These are phyloP conservation scores for Acipenser oxyrinchus DNA, from an alignment of 2,797 vertebrate species.

Conservation along the genomic window DNA sequence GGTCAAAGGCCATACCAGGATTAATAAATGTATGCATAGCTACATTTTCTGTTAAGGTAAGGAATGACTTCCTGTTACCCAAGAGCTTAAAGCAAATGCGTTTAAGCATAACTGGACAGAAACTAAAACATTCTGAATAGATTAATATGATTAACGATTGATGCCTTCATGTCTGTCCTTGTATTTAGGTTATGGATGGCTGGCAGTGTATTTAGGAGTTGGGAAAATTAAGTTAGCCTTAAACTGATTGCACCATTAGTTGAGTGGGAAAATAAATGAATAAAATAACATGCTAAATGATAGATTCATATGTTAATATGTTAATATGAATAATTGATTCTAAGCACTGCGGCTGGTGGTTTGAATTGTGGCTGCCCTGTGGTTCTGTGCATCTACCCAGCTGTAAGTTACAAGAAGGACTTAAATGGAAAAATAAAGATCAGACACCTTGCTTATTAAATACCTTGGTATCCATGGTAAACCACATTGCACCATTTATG, in stretches of 20 bases:
- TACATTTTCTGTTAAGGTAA: too few relatives aligned
- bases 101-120: too few relatives aligned
- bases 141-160: constrained; percentile 12
- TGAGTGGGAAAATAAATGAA: constrained; percentile 22
- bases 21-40: too few relatives aligned
- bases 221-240: constrained; percentile 16
- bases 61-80: too few relatives aligned
- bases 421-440: too few relatives aligned
- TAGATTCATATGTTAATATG: constrained; percentile 27
- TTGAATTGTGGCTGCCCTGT: constrained; percentile 4
- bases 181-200: constrained; percentile 10
- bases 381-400: neutral
- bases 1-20: too few relatives aligned
- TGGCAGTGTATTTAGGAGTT: constrained; percentile 11
- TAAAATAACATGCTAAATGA: constrained; percentile 23
- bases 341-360: constrained; percentile 3
- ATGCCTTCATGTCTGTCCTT: constrained; percentile 1
- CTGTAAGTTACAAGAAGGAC: neutral
- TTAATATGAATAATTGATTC: constrained; percentile 22
- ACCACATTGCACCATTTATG: too few relatives aligned
- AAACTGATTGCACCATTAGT: constrained; percentile 22
- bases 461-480: too few relatives aligned
- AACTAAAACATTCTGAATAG: neutral
- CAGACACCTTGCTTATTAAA: too few relatives aligned
- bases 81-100: too few relatives aligned